Percentiles rank a stretch among this genome's conserved stretches.
phyloP scores from a whole-genome alignment of 2,797 vertebrate genomes.

The Loriculus beryllinus region DNA sequence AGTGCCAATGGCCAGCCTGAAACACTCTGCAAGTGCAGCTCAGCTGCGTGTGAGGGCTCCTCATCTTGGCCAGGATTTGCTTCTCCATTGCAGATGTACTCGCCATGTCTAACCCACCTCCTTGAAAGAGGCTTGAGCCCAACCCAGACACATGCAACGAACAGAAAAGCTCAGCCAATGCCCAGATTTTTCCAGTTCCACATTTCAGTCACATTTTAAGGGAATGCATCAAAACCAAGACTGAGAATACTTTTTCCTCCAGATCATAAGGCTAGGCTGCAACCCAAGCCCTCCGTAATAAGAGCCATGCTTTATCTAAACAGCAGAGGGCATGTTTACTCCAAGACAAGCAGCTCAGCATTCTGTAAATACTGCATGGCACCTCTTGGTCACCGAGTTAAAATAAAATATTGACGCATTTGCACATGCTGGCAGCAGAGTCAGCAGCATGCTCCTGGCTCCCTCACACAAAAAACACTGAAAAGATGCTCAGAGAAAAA shows the following conservation, averaged over 20 bases:
- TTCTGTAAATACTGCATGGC: neutral
- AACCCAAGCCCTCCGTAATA: neutral
- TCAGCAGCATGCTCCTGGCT: neutral
- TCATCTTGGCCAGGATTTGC: neutral
- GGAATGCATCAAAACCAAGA: neutral
- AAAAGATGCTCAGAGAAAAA: neutral
- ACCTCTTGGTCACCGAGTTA: neutral
- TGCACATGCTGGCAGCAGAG: neutral
- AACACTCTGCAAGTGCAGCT: neutral
- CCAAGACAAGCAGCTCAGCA: neutral
- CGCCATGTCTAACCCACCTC: neutral
- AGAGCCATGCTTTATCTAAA: neutral
- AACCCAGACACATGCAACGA: neutral
- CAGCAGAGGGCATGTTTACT: conserved; percentile 69
- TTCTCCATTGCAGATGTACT: neutral
- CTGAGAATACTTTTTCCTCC: neutral
- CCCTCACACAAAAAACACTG: neutral
- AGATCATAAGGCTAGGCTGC: neutral
- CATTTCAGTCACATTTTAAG: neutral
- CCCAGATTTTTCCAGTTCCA: neutral
- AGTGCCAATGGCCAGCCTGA: fast-evolving
- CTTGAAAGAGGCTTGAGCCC: neutral
- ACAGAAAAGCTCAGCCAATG: neutral
- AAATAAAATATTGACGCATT: neutral
- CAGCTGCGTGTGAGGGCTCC: neutral